Evolutionary conservation across 1,140 invertebrate genomes (phyloP), one percentile per base, ranked within the genome.

Genomic region (Ceratina japonica): DNA sequence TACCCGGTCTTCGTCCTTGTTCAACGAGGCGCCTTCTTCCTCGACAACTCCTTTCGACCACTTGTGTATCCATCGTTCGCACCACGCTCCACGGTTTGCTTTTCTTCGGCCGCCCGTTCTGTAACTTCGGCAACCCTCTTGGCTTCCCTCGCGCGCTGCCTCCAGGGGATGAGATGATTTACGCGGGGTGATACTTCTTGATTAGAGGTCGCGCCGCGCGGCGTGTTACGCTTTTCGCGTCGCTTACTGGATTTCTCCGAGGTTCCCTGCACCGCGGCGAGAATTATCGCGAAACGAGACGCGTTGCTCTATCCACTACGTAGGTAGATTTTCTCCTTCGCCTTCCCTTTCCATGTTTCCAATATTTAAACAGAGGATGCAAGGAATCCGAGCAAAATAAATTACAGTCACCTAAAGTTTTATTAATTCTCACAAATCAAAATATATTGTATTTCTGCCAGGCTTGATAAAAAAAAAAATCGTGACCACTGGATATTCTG

Each of bases 171-270:
- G 58, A 78, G 68, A 78, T 78, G 75, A 78, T 72, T 78, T 70
- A 78, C 75, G 58, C 75, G 51, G 68, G 68, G 27, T 27, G 75
- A 71, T 78, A 78, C 75, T 63, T 72, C 68, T 78, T 78, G 75
- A 78, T 78, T 78, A 78, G 59, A 72, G 75, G 68, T 78, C 75
- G 75, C 58, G 49, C 65, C 20, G 18, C 51, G 24, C 64, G 18
- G 64, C 27, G 59, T 52, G 75, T 72, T 63, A 63, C 68, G 22
- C 68, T 72, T 71, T 44, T 72, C 66, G 13, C 72, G n/a, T 27
- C 49, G 72, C 37, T 72, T 72, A 37, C 27, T 20, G 20, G 52
- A 58, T 54, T 44, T 65, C 61, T n/a, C 51, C 24, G 16, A 44
- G 37, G 1, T n/a, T 13, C 10, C 49, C 10, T 15, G 22, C 24